These are phyloP conservation scores for Rhadinocentrus ornatus DNA, from an alignment of 2,797 vertebrate genomes.

Conservation along the genomic window DNA sequence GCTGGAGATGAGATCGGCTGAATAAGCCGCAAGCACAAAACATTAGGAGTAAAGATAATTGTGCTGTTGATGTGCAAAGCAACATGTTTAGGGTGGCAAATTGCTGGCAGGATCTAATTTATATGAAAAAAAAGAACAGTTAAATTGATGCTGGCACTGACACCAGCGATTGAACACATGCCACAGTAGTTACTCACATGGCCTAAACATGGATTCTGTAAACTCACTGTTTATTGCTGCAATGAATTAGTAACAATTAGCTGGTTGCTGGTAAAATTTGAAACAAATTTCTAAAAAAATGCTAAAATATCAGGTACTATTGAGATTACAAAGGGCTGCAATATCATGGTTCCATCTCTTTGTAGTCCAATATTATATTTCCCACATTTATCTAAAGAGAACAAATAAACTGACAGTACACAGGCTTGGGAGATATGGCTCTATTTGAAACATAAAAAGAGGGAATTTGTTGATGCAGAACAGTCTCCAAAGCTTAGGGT, in stretches of 20 bases:
- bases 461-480: slow-evolving; percentile 55
- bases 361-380: slow-evolving; percentile 27
- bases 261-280: slow-evolving; percentile 13
- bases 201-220: slow-evolving; percentile 3
- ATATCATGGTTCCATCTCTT: slow-evolving; percentile 17
- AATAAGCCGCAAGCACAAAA: slow-evolving; percentile 52
- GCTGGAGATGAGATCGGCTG: slow-evolving; percentile 36
- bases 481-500: slow-evolving; percentile 39
- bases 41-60: slow-evolving; percentile 16
- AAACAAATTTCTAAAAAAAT: slow-evolving; percentile 19
- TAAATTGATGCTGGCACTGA: slow-evolving; percentile 6
- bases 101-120: slow-evolving; percentile 17
- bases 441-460: slow-evolving; percentile 64
- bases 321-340: slow-evolving; percentile 24
- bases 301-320: slow-evolving; percentile 24
- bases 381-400: slow-evolving; percentile 58
- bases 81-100: slow-evolving; percentile 5
- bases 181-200: neutral
- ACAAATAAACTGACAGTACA: slow-evolving; percentile 47
- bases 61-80: slow-evolving; percentile 4
- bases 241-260: slow-evolving; percentile 9
- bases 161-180: slow-evolving; percentile 27
- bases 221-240: neutral
- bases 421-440: slow-evolving; percentile 61
- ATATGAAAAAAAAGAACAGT: slow-evolving; percentile 6